phyloP scores from a whole-genome alignment of 2,888 invertebrate genomes.

The Rhyacophila evoluta region DNA sequence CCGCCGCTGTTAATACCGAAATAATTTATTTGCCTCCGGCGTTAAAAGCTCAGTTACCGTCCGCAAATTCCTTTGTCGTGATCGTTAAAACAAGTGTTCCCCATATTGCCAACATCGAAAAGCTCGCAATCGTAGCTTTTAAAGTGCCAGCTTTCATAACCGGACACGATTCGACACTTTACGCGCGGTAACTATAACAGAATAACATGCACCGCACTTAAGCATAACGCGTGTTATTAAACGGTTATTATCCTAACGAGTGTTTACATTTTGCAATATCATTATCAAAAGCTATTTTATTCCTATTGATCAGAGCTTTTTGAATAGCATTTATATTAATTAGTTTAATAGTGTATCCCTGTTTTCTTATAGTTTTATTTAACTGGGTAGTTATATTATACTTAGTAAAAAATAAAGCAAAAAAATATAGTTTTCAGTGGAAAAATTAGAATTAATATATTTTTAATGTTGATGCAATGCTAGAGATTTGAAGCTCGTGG shows the following conservation, averaged over 20 bases:
- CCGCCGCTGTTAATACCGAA: conserved; percentile 28
- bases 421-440: neutral
- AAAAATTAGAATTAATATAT: neutral
- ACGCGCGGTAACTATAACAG: neutral
- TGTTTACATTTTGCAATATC: neutral
- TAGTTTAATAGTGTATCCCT: no score
- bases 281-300: neutral
- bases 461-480: neutral
- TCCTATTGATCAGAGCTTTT: neutral
- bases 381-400: no score
- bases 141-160: conserved; percentile 2
- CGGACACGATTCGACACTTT: conserved; percentile 22
- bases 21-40: conserved; percentile 45
- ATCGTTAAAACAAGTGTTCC: conserved; percentile 38
- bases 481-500: neutral
- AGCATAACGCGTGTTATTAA: conserved; percentile 4
- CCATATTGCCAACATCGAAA: conserved; percentile 30
- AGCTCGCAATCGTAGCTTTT: neutral
- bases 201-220: neutral
- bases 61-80: conserved; percentile 32
- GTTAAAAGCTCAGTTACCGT: conserved; percentile 30
- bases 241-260: neutral
- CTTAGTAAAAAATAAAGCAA: no score
- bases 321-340: no score
- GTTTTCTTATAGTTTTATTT: no score